Conservation (phyloP, 2,113 vertebrate species). For the Taurulus bubalis region DNA sequence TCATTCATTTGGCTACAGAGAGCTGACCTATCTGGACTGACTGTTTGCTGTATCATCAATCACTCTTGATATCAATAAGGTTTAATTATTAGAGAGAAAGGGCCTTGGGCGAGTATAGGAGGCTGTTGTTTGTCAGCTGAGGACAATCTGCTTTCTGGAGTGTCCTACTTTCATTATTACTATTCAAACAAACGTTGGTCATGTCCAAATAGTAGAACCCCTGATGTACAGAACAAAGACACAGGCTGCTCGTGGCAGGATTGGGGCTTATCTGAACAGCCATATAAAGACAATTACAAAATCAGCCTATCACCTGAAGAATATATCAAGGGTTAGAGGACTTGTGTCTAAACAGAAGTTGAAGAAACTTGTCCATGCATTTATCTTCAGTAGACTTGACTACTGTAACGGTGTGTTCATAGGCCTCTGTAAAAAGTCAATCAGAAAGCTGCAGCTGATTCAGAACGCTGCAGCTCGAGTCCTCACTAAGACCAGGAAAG, state of each 20-base stretch:
- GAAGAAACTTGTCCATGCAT: too few species aligned
- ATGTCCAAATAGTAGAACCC: conserved; percentile 6
- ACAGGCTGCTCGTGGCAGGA: not conserved
- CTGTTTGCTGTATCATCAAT: not conserved
- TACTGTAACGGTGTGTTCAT: too few species aligned
- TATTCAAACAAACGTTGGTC: conserved; percentile 47
- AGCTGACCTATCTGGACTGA: not conserved
- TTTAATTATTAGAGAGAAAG: conserved; percentile 61
- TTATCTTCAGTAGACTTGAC: too few species aligned
- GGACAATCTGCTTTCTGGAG: not conserved
- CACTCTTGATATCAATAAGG: not conserved
- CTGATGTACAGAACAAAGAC: conserved; percentile 13
- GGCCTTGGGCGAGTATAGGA: conserved; percentile 15
- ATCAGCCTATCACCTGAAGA: too few species aligned
- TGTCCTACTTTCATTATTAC: conserved; percentile 34
- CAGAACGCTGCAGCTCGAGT: too few species aligned
- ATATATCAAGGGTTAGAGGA: too few species aligned
- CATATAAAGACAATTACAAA: too few species aligned
- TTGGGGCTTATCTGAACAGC: not conserved
- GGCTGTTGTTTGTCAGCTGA: not conserved
- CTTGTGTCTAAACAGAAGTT: too few species aligned
- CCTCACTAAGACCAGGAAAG: too few species aligned
- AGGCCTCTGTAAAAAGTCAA: too few species aligned
- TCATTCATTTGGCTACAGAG: not conserved
- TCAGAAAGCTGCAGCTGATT: too few species aligned